phyloP scores from a whole-genome alignment of 1,140 invertebrate species.

The Saccostrea cuccullata region DNA sequence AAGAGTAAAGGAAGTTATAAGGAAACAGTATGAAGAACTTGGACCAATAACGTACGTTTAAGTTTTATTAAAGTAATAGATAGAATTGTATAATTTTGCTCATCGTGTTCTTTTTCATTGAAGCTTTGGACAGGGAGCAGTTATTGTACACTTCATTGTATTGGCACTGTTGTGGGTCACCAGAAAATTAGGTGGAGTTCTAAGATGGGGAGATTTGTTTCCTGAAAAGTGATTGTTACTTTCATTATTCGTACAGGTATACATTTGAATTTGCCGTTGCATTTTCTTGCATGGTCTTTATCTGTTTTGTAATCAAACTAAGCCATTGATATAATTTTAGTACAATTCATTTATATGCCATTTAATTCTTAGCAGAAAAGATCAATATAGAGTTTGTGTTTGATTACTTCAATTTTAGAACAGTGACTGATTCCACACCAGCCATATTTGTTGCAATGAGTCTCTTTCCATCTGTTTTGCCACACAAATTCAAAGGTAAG shows the following conservation, averaged over 20 bases:
- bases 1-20: neutral
- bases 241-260: no score
- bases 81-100: neutral
- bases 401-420: slow-evolving; percentile 67
- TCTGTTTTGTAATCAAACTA: no score
- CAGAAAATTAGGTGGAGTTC: slow-evolving; percentile 89
- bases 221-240: slow-evolving; percentile 51
- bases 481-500: slow-evolving; percentile 55
- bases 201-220: slow-evolving; percentile 84
- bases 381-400: no score
- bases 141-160: slow-evolving; percentile 87
- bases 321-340: no score
- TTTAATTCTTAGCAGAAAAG: no score
- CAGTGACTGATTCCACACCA: slow-evolving; percentile 76
- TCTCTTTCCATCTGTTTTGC: slow-evolving; percentile 69
- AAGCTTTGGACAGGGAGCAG: slow-evolving; percentile 85
- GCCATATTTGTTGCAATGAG: slow-evolving; percentile 68
- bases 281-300: no score
- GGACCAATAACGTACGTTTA: neutral
- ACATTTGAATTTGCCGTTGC: neutral
- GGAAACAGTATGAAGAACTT: neutral
- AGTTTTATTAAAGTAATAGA: no score
- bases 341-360: no score
- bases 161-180: slow-evolving; percentile 94
- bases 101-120: slow-evolving; percentile 22